Conservation (phyloP, 2,888 invertebrate genomes). For the Selenia dentaria region DNA sequence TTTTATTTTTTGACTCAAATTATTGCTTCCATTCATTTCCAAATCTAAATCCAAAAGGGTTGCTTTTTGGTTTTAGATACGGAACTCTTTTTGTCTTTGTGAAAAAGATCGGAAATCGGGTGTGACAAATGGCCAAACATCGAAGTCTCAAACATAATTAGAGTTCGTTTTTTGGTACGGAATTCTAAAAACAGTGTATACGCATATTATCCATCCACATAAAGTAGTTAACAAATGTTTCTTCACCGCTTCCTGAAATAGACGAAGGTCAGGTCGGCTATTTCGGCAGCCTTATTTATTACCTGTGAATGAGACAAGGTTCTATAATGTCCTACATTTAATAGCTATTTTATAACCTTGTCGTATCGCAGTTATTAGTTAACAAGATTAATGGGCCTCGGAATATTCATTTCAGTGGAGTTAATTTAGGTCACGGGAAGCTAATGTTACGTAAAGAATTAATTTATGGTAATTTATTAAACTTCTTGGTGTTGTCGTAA, state of each 20-base stretch:
- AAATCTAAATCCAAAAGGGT: no score
- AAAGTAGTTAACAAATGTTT: slow-evolving; percentile 2
- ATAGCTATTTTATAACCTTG: slow-evolving; percentile 27
- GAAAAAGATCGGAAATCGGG: no score
- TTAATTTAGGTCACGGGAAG: slow-evolving; percentile 19
- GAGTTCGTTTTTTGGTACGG: no score
- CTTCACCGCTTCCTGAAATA: slow-evolving; percentile 7
- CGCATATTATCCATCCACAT: no score
- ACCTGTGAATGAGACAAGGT: slow-evolving; percentile 27
- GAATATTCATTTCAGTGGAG: slow-evolving; percentile 28
- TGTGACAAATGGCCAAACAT: no score
- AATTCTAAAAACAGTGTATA: no score
- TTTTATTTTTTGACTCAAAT: no score
- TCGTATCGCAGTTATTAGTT: slow-evolving; percentile 25
- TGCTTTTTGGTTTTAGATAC: no score
- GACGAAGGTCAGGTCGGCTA: slow-evolving; percentile 8
- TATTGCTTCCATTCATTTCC: no score
- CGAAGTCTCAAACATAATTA: no score
- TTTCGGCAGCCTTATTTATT: slow-evolving; percentile 26
- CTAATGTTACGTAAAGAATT: slow-evolving; percentile 16
- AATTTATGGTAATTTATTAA: slow-evolving; percentile 22
- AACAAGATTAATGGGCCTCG: slow-evolving; percentile 29
- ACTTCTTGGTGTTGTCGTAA: not conserved
- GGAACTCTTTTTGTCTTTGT: no score
- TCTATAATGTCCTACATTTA: slow-evolving; percentile 18